A percentile compares a stretch with the other conserved stretches of the same genome.
phyloP scores from a whole-genome alignment of 2,797 vertebrate genomes.

The Ceryle rudis region DNA sequence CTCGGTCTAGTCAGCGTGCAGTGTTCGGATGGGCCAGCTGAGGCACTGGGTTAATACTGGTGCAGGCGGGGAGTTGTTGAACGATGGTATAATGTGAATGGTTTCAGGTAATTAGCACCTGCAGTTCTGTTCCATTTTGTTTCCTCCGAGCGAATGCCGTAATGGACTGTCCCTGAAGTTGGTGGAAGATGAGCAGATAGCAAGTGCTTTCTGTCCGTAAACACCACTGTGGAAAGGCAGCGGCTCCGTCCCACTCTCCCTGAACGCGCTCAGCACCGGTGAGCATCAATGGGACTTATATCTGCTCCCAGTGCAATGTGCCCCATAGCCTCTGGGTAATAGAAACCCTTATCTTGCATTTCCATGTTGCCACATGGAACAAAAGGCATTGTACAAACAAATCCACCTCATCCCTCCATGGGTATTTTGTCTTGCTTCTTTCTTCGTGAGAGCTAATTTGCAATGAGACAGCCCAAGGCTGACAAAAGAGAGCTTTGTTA shows the following conservation, averaged over 20 bases:
- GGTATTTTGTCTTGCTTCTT: neutral
- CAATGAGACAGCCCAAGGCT: neutral
- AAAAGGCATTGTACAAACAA: slow-evolving; percentile 7
- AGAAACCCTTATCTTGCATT: slow-evolving; percentile 60
- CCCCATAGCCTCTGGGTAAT: neutral
- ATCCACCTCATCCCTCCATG: neutral
- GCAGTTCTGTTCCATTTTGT: slow-evolving; percentile 14
- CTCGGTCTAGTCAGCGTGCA: neutral
- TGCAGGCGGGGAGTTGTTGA: neutral
- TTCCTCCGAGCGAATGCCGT: neutral
- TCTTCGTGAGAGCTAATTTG: neutral
- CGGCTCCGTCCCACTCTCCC: neutral
- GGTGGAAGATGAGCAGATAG: neutral
- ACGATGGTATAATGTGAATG: neutral
- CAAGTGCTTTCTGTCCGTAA: neutral
- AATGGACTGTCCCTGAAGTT: neutral
- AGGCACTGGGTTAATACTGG: neutral
- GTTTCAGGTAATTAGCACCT: slow-evolving; percentile 3
- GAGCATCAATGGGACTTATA: neutral
- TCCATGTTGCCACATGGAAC: slow-evolving; percentile 13
- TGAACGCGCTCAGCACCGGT: neutral
- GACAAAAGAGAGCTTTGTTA: neutral
- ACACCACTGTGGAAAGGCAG: neutral
- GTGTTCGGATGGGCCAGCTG: neutral
- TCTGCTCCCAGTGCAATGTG: neutral